These are phyloP conservation scores for Ephydatia muelleri DNA, from an alignment of 37 sponge, comb jelly and placozoan species.

Conservation along the genomic window DNA sequence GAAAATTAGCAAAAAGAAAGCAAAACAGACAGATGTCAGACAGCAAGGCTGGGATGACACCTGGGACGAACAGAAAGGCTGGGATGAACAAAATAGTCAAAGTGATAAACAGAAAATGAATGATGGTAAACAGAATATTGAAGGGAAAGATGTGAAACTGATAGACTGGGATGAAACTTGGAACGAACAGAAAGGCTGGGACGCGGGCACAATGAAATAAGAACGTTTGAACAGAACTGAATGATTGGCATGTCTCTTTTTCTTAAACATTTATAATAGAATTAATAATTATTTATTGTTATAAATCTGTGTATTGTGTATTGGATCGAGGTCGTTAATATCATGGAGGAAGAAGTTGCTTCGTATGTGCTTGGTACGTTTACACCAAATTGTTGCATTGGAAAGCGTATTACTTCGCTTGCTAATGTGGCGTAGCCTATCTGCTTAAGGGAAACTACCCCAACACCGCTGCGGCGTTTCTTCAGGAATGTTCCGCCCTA, in stretches of 20 bases:
- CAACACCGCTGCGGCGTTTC: slow-evolving; percentile 19
- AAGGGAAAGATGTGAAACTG: too few species aligned
- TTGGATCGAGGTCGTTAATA: too few species aligned
- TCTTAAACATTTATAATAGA: neutral
- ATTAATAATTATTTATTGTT: too few species aligned
- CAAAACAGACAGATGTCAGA: too few species aligned
- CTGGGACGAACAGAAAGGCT: neutral
- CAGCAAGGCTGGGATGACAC: neutral
- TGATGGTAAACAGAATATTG: neutral
- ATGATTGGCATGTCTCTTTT: neutral
- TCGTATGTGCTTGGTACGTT: slow-evolving; percentile 35
- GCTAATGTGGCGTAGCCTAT: slow-evolving; percentile 17
- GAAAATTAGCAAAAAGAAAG: neutral
- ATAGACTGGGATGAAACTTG: neutral
- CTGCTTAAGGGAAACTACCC: slow-evolving; percentile 33
- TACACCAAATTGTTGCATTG: neutral
- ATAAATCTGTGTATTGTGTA: too few species aligned
- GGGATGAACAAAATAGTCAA: neutral
- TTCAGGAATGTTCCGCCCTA: slow-evolving; percentile 22
- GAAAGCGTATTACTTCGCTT: neutral
- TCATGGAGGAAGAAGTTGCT: slow-evolving; percentile 27
- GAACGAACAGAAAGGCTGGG: neutral
- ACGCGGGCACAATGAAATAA: neutral
- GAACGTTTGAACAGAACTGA: neutral
- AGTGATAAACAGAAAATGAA: neutral